Percentiles rank a stretch among this genome's conserved stretches.
phyloP scores from a whole-genome alignment of 64 coral and sea anemone genomes.

The Porites australiensis region DNA sequence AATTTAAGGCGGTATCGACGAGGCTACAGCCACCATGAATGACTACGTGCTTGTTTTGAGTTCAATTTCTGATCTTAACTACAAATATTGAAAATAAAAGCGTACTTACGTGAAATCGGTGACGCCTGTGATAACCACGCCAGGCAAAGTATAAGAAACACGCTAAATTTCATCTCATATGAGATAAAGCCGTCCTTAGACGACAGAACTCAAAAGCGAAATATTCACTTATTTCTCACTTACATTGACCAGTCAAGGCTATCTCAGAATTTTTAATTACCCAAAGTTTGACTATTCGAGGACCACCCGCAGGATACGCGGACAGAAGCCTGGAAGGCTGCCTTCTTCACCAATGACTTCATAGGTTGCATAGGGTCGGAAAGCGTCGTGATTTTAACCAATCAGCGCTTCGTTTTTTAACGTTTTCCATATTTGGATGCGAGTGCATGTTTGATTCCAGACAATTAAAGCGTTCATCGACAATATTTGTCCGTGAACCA shows the following conservation, averaged over 20 bases:
- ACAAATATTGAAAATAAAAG: conserved; percentile 40
- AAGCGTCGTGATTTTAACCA: conserved; percentile 28
- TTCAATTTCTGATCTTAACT: conserved; percentile 51
- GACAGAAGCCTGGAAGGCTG: conserved; percentile 39
- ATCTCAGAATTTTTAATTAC: conserved; percentile 79
- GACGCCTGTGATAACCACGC: conserved; percentile 68
- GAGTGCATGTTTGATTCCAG: neutral
- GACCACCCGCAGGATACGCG: conserved; percentile 42
- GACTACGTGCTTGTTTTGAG: conserved; percentile 16
- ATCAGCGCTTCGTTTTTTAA: neutral
- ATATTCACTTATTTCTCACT: conserved; percentile 38
- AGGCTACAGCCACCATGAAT: conserved; percentile 28
- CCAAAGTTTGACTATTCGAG: conserved; percentile 26
- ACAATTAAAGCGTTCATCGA: neutral
- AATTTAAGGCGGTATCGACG: neutral
- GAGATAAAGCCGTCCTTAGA: conserved; percentile 60
- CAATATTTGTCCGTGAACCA: conserved; percentile 3
- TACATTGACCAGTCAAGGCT: conserved; percentile 63
- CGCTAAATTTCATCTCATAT: conserved; percentile 71
- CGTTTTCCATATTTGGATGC: conserved; percentile 50
- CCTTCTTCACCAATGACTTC: conserved; percentile 69
- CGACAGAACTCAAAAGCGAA: conserved; percentile 6
- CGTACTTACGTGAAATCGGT: conserved; percentile 76
- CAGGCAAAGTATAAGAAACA: conserved; percentile 60
- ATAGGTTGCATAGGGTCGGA: conserved; percentile 46